These are phyloP conservation scores for Balearica regulorum DNA, from an alignment of 2,797 vertebrate genomes.

Conservation along the genomic window DNA sequence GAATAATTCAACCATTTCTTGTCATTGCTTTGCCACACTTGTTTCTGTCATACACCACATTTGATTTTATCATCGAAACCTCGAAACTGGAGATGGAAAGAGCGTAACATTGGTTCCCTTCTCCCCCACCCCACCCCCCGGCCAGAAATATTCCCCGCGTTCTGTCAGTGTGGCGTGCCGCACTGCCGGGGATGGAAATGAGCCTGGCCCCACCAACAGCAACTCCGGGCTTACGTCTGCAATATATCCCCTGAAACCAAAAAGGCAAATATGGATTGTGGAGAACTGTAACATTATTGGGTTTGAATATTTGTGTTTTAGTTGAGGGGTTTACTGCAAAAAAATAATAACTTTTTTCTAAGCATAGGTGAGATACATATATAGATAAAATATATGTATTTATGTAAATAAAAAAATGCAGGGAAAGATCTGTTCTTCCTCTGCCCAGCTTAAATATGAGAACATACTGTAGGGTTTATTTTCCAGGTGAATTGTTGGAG, in stretches of 20 bases:
- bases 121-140: too few relatives aligned
- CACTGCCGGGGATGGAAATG: background rate
- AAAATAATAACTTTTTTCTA: background rate
- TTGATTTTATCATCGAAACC: background rate
- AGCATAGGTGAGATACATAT: background rate
- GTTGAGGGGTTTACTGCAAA: background rate
- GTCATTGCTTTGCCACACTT: background rate
- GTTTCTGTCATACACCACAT: background rate
- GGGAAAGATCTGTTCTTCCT: background rate
- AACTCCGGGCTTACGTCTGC: background rate
- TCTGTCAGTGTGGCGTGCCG: rapidly evolving
- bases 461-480: background rate
- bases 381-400: background rate
- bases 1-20: conserved; percentile 10
- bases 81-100: background rate
- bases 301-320: background rate
- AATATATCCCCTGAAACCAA: background rate
- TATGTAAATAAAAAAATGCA: background rate
- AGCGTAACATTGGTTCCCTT: background rate
- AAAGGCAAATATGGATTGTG: background rate
- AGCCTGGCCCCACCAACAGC: background rate
- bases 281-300: background rate
- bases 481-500: conserved; percentile 20
- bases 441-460: background rate
- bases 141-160: background rate